Conservation (phyloP, 2,797 vertebrate species). For the Enoplosus armatus region DNA sequence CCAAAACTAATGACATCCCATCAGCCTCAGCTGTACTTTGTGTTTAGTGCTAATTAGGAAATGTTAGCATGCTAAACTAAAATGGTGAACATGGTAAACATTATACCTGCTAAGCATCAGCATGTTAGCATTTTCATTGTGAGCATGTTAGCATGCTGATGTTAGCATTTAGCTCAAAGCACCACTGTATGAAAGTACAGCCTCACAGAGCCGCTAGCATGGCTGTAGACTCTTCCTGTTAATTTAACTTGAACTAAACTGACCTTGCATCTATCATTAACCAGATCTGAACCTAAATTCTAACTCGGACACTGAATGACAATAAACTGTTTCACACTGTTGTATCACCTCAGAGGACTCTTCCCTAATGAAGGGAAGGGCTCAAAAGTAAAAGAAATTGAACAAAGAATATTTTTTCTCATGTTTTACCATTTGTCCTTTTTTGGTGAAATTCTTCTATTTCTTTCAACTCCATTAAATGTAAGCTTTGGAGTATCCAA, state of each 20-base stretch:
- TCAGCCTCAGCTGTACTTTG: background rate
- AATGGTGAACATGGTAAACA: background rate
- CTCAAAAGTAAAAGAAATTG: background rate
- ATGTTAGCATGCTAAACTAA: background rate
- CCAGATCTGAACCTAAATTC: background rate
- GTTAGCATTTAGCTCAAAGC: background rate
- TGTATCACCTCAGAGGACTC: background rate
- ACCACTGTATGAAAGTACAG: background rate
- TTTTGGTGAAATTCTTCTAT: background rate
- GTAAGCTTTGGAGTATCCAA: background rate
- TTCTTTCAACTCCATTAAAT: background rate
- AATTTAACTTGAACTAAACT: background rate
- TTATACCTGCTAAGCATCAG: background rate
- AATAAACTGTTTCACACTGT: background rate
- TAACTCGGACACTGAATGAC: background rate
- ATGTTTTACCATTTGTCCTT: background rate
- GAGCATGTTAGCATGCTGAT: background rate
- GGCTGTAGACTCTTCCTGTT: background rate
- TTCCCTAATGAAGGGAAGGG: background rate
- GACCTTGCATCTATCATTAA: background rate
- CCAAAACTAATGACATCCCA: background rate
- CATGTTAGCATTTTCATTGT: background rate
- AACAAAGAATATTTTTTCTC: background rate
- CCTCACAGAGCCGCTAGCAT: background rate
- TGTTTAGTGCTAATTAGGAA: background rate